Evolutionary conservation across 2,888 invertebrate genomes (phyloP), one percentile per base, ranked within the genome.

Genomic region (Zelleria hepariella): DNA sequence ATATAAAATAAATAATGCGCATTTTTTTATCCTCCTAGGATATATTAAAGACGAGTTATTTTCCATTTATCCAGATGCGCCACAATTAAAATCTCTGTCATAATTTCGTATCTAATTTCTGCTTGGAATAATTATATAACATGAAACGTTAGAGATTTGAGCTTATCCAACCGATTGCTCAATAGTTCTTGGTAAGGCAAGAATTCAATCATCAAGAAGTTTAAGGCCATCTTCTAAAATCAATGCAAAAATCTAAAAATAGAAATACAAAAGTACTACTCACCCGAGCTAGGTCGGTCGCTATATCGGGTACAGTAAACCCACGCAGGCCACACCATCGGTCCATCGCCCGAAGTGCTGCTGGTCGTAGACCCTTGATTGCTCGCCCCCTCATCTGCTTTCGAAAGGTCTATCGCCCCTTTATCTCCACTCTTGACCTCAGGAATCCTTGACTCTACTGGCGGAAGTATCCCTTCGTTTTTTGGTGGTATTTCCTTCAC

Each of bases 271-370:
- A 62, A 58, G 49, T 47, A 62, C 15, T 10, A 90, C 92, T 90
- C 80, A 96, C 96, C 96, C 82, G 96, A 96, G 80, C 95, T 95
- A 5, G 96, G 96, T 72, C 96, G 90, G 80, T 96, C 96, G 71
- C 94, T 95, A 87, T 99, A 99, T 75, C 99, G 90, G 6, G 98
- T 99, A 87, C 98, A 99, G 87, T 97, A 99, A 54, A 99, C 97
- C 99, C 98, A 99, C 27, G 98, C 98, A 0, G 98, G 98, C 96
- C 97, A 97, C 72, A 95, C 84, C 88, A 89, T 83, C 2, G 85
- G 76, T 6, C 86, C 79, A 42, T 86, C 75, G 18, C 75, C 82
- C 1, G 62, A 63, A 51, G 66, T 64, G 47, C 63, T 65, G 7
- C 66, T 58, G 2, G 42, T 65, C 3, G 82, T 80, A 7, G 85